Base-by-base conservation (phyloP, 2,797 vertebrate species). In the Gymnothorax reevesii region DNA sequence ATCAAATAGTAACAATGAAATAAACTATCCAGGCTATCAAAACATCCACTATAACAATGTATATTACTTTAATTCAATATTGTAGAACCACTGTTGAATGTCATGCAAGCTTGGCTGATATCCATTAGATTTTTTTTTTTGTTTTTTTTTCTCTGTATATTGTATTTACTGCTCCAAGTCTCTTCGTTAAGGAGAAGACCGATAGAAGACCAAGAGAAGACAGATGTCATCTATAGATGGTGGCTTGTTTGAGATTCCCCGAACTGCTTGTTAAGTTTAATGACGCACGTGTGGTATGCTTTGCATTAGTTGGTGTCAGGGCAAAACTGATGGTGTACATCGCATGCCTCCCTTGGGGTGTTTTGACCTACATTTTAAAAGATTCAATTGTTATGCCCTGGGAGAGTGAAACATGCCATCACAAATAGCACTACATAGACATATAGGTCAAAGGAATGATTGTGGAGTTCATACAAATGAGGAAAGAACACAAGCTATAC, bases 1-100 rank as follows among this genome's bases (percentile, higher is more conserved):
- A 83, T 42, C 87, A 87, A 84, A 88, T 89, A 79, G 79, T 83
- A 66, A 85, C 75, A 57, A 59, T 85, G 52, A 88, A 71, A 8
- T 75, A 60, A 27, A 77, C 85, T 83, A 84, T 88, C 86, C 86
- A 90, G 80, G 60, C 83, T 60, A 55, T 80, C 64, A 64, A 71
- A 79, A 42, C 33, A 84, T 85, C 82, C 79, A 79, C 75, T 17
- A 49, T 79, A 52, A 49, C 0, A 52, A 22, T 1, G 33, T 2
- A 42, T 42, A 42, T 42, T 1, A 42, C 33, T 42, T 1, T 42
- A 42, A 42, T 42, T 42, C 33, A 42, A 42, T 42, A 42, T 42
- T 42, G 33, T 42, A 54, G 54, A 77, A 54, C 75, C 75, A 54
- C 52, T 80, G 4, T 80, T 55, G 54, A 8, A 80, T 55, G n/a